Conservation (phyloP, 2,113 vertebrate species). For the Melanerpes formicivorus region DNA sequence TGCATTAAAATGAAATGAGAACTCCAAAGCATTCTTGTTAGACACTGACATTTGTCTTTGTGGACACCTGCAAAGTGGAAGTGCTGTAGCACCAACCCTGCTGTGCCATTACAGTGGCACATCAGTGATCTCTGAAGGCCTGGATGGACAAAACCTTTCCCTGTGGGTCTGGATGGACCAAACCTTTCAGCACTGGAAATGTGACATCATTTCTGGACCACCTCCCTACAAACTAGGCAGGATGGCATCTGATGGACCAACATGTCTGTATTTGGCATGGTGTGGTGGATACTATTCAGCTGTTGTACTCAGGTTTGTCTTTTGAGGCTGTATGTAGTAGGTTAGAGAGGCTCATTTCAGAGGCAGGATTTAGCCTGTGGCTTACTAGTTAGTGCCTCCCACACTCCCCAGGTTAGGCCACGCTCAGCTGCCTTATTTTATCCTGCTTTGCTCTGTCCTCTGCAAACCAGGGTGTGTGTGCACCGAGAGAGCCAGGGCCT, state of each 20-base stretch:
- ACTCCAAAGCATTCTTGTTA: background rate
- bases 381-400: background rate
- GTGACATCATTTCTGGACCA: fast-evolving
- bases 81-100: background rate
- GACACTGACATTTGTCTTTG: no score
- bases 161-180: background rate
- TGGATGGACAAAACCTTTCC: background rate
- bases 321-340: background rate
- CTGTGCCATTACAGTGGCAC: fast-evolving
- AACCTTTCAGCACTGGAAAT: background rate
- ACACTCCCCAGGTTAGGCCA: background rate
- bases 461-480: fast-evolving
- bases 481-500: background rate
- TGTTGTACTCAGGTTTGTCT: background rate
- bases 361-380: background rate
- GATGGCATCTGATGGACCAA: background rate
- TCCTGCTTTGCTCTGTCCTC: background rate
- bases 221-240: background rate
- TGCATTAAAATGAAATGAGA: background rate
- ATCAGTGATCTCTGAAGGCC: background rate
- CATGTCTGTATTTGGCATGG: background rate
- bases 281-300: background rate
- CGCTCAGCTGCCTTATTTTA: background rate
- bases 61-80: background rate
- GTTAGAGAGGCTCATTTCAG: background rate